A percentile compares a stretch with the other conserved stretches of the same genome.
These are phyloP conservation scores for Ptilodon capucinus DNA, from an alignment of 2,888 invertebrate species.

Conservation along the genomic window DNA sequence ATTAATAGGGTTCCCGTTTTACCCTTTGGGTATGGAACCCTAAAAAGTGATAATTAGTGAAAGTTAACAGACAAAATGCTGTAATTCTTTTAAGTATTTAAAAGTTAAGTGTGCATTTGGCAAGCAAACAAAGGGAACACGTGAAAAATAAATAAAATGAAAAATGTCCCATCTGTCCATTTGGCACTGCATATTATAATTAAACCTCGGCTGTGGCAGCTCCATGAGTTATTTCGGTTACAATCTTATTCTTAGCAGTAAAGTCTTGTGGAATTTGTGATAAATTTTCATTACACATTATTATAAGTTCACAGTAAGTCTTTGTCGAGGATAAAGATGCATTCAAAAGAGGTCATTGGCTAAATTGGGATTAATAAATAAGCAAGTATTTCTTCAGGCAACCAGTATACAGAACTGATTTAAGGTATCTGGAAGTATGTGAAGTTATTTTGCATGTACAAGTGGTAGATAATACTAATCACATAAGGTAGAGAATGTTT, in stretches of 20 bases:
- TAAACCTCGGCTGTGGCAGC: conserved; percentile 37
- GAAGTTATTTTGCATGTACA: too few relatives aligned
- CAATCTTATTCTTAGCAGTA: conserved; percentile 24
- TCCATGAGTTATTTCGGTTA: conserved; percentile 42
- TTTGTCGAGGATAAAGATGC: background rate
- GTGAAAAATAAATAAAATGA: conserved; percentile 17
- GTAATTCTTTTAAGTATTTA: background rate
- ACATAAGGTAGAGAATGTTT: too few relatives aligned
- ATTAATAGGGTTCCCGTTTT: too few relatives aligned
- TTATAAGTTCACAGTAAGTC: background rate
- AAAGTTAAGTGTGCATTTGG: conserved; percentile 8
- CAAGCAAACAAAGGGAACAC: conserved; percentile 20
- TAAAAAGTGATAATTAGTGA: background rate
- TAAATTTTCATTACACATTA: conserved; percentile 8
- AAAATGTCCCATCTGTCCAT: conserved; percentile 31
- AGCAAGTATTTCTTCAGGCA: too few relatives aligned
- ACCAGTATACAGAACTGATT: too few relatives aligned
- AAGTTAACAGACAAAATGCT: background rate
- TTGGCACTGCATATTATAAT: conserved; percentile 52
- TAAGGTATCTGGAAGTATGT: too few relatives aligned
- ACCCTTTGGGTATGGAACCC: too few relatives aligned
- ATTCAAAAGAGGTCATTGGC: background rate
- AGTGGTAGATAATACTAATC: too few relatives aligned
- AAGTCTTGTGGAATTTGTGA: conserved; percentile 8
- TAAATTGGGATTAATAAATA: background rate